Evolutionary conservation across 2,797 vertebrate species (phyloP), one percentile per base, ranked within the genome.

Genomic region (Valencia hispanica): DNA sequence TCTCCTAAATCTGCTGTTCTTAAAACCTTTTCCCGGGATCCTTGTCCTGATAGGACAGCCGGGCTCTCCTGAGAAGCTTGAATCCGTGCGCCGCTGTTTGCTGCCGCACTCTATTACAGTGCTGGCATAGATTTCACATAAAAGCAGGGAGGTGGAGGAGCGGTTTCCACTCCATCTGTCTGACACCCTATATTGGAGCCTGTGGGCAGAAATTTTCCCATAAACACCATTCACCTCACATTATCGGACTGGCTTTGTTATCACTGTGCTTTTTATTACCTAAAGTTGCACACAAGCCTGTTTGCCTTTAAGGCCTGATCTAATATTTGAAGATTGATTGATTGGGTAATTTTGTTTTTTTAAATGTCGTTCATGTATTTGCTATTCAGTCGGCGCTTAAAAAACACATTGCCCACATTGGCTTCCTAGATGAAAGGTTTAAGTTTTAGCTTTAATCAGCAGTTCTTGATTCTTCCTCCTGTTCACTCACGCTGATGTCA

Each of bases 1-100:
- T 27, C 55, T 30, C 12, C n/a, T n/a, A 25, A 11, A 53, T 53
- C 51, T 50, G 17, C 50, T 51, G 12, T 50, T 55, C 53, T 55
- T n/a, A 10, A 55, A 27, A 55, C 12, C 51, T 55, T 7, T 57
- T 12, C 5, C 15, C n/a, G 65, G 39, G 39, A 86, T 84, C 81
- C 59, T 47, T 57, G 82, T 82, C 59, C 57, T 87, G 84, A 87
- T 85, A 78, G 86, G 79, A 81, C 80, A 63, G 12, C 30, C 53
- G 80, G n/a, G 77, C 76, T 72, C 73, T 79, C 72, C 73, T 12
- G 77, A 72, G 61, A 74, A 70, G 71, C 51, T 18, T 22, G n/a
- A 79, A 73, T 68, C 79, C 34, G 22, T 79, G 81, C 87, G 77
- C 70, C 30, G 25, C 69, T 27, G 63, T 77, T 47, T 51, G 74